Conservation (phyloP, 2,113 vertebrate species). For the Gambusia holbrooki region DNA sequence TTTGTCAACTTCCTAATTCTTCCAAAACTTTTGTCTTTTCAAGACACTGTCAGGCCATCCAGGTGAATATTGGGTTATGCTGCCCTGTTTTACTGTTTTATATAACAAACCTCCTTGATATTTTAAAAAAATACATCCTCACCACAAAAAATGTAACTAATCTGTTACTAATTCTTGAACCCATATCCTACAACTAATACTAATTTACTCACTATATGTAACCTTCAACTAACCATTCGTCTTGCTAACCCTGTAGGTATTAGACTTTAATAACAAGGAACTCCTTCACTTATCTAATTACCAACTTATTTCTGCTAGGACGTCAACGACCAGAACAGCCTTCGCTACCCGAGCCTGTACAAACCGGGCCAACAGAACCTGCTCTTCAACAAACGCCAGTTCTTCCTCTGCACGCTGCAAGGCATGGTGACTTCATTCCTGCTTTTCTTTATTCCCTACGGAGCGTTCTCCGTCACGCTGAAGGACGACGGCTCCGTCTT, state of each 20-base stretch:
- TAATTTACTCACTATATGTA: background rate
- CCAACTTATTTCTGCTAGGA: conserved; percentile 71
- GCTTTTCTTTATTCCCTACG: conserved; percentile 87
- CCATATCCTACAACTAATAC: background rate
- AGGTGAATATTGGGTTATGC: conserved; percentile 47
- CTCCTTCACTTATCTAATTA: background rate
- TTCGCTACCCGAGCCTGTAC: conserved; percentile 83
- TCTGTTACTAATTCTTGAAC: background rate
- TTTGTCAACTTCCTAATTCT: background rate
- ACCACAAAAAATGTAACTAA: too few relatives aligned
- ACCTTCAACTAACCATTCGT: background rate
- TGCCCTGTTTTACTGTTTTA: background rate
- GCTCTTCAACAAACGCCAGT: conserved; percentile 87
- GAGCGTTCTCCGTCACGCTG: conserved; percentile 76
- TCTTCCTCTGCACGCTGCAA: conserved; percentile 85
- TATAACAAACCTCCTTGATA: too few relatives aligned
- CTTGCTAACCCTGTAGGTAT: background rate
- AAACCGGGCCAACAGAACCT: conserved; percentile 85
- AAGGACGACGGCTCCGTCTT: conserved; percentile 81
- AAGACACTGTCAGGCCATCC: conserved; percentile 41
- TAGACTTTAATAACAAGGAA: background rate
- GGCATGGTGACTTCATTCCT: conserved; percentile 84
- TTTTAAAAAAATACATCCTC: too few relatives aligned
- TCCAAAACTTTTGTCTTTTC: conserved; percentile 27
- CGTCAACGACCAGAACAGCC: conserved; percentile 83